Percentiles rank a stretch among this genome's conserved stretches.
These are phyloP conservation scores for Arctocebus calabarensis DNA, from an alignment of 2,797 vertebrate genomes.

Conservation along the genomic window DNA sequence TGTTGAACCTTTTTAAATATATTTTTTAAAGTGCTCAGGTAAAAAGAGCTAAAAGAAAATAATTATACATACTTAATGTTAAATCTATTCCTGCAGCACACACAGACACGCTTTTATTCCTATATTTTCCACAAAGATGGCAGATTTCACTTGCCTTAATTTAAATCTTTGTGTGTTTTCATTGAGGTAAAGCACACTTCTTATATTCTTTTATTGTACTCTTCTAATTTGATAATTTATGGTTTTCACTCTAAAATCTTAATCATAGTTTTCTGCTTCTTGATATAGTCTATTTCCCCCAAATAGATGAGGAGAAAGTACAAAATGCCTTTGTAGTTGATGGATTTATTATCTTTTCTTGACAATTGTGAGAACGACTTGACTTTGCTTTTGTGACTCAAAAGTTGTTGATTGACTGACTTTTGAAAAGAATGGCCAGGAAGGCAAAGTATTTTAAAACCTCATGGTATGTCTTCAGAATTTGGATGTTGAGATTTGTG, in stretches of 20 bases:
- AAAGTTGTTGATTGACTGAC: conserved; percentile 51
- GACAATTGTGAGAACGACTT: conserved; percentile 53
- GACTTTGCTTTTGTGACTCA: conserved; percentile 36
- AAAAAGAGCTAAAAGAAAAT: conserved; percentile 16
- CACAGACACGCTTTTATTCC: not conserved
- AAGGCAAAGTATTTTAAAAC: conserved; percentile 56
- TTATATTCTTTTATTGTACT: conserved; percentile 31
- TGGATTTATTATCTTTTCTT: conserved; percentile 55
- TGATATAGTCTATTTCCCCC: conserved; percentile 24
- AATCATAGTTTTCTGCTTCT: conserved; percentile 45
- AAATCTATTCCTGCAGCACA: conserved; percentile 9
- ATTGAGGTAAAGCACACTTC: not conserved
- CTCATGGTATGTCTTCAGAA: conserved; percentile 13
- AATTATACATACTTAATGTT: not conserved
- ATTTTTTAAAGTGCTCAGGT: not conserved
- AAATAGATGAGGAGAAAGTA: conserved; percentile 53
- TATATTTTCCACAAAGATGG: not conserved
- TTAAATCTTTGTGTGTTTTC: conserved; percentile 51
- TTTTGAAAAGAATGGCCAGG: conserved; percentile 45
- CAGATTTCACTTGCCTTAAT: conserved; percentile 37
- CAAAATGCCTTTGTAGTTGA: conserved; percentile 49
- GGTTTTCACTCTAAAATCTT: conserved; percentile 54
- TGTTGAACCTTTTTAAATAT: not conserved
- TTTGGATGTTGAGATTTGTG: conserved; percentile 49
- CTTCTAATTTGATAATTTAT: conserved; percentile 59